phyloP scores from a whole-genome alignment of 1,140 invertebrate genomes.

The Macrobrachium rosenbergii region DNA sequence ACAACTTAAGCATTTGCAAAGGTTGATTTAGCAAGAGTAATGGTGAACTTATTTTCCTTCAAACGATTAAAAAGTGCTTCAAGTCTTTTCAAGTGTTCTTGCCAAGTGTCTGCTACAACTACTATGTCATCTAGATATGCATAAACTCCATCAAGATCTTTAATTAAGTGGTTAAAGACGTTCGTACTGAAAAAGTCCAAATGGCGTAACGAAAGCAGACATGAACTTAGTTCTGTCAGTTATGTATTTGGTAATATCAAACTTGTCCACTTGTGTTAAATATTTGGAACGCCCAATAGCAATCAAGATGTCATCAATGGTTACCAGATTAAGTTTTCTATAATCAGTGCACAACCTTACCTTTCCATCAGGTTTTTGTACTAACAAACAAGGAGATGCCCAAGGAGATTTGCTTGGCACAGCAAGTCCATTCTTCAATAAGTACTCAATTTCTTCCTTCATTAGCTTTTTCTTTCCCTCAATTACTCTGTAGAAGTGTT shows the following conservation, averaged over 20 bases:
- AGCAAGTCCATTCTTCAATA: neutral
- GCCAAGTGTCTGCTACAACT: no score
- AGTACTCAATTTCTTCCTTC: neutral
- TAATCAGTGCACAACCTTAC: constrained; percentile 1
- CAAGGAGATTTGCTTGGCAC: constrained; percentile 10
- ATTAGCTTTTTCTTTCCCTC: neutral
- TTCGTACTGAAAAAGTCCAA: neutral
- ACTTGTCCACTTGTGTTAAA: neutral
- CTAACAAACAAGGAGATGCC: constrained; percentile 23
- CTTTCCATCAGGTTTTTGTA: neutral
- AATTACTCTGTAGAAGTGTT: no score
- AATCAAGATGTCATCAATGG: constrained; percentile 9
- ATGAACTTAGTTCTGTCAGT: neutral
- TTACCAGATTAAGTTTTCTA: neutral
- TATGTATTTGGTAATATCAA: constrained; percentile 28
- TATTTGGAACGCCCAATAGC: neutral
- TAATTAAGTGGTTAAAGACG: neutral
- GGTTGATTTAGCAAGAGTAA: no score
- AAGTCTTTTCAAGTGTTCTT: no score
- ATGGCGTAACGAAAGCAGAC: no score
- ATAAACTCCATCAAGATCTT: no score
- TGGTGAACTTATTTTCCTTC: no score
- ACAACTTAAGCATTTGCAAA: neutral
- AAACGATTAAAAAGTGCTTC: no score
- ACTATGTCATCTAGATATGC: no score